Conservation (phyloP, 2,888 invertebrate genomes). For the Pseudolycoriella hygida region DNA sequence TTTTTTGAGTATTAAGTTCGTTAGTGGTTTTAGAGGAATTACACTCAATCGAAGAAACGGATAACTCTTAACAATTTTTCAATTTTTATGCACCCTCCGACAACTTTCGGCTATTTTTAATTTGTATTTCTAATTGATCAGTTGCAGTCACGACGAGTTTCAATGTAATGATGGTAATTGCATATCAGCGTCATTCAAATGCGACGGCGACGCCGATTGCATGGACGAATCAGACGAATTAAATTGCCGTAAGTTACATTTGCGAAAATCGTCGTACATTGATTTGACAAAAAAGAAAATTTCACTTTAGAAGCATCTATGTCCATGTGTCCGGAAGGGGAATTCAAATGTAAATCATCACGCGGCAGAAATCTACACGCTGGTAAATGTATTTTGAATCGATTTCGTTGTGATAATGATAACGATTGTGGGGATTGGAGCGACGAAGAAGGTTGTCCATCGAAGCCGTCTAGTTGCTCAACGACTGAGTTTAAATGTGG, state of each 20-base stretch:
- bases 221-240: slow-evolving; percentile 56
- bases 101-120: no score
- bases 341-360: slow-evolving; percentile 54
- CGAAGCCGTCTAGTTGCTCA: slow-evolving; percentile 45
- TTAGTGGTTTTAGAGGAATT: no score
- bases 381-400: slow-evolving; percentile 47
- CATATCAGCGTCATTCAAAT: slow-evolving; percentile 52
- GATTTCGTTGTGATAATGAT: slow-evolving; percentile 69
- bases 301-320: slow-evolving; percentile 24
- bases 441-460: slow-evolving; percentile 63
- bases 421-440: slow-evolving; percentile 80
- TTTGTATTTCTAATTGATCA: no score
- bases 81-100: no score
- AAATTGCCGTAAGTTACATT: slow-evolving; percentile 40
- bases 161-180: slow-evolving; percentile 56
- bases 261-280: background rate
- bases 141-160: slow-evolving; percentile 56
- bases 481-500: slow-evolving; percentile 52
- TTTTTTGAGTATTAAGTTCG: no score
- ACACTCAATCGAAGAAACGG: no score
- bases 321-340: slow-evolving; percentile 49
- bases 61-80: no score
- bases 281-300: background rate
- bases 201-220: slow-evolving; percentile 61
- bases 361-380: slow-evolving; percentile 27